Percentiles rank a stretch among this genome's conserved stretches.
Evolutionary conservation across 2,113 vertebrate genomes (phyloP).

Genomic region (Tor tambroides): DNA sequence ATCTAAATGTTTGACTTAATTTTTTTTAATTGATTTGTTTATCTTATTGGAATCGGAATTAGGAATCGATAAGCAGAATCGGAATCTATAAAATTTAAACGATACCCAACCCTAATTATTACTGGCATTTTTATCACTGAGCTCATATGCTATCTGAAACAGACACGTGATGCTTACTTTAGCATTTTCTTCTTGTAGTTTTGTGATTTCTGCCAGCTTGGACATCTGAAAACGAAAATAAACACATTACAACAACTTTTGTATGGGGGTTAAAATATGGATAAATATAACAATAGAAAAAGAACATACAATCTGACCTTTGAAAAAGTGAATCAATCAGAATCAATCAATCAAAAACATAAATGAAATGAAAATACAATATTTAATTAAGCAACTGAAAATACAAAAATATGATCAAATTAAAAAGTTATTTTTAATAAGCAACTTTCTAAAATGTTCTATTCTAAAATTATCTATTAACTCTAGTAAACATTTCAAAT

Average conservation of each 20-base stretch:
- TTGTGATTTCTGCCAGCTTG: slow-evolving; percentile 78
- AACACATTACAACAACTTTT: neutral
- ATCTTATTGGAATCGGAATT: too few relatives aligned
- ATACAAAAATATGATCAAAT: neutral
- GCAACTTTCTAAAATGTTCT: neutral
- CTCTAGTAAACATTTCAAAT: neutral
- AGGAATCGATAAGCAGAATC: too few relatives aligned
- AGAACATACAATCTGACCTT: neutral
- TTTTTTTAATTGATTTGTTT: too few relatives aligned
- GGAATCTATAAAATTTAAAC: too few relatives aligned
- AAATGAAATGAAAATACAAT: neutral
- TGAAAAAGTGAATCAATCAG: neutral
- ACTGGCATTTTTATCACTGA: neutral
- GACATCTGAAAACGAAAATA: slow-evolving; percentile 67
- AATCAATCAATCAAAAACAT: neutral
- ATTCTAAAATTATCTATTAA: neutral
- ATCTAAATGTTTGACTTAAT: too few relatives aligned
- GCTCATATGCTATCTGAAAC: neutral
- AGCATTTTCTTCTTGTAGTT: slow-evolving; percentile 81
- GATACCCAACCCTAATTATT: too few relatives aligned
- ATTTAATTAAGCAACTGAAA: neutral
- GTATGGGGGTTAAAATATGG: neutral
- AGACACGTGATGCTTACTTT: slow-evolving; percentile 72
- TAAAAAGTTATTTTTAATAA: neutral
- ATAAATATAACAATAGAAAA: neutral